phyloP scores from a whole-genome alignment of 2,888 invertebrate species.

The Andrena praecox region DNA sequence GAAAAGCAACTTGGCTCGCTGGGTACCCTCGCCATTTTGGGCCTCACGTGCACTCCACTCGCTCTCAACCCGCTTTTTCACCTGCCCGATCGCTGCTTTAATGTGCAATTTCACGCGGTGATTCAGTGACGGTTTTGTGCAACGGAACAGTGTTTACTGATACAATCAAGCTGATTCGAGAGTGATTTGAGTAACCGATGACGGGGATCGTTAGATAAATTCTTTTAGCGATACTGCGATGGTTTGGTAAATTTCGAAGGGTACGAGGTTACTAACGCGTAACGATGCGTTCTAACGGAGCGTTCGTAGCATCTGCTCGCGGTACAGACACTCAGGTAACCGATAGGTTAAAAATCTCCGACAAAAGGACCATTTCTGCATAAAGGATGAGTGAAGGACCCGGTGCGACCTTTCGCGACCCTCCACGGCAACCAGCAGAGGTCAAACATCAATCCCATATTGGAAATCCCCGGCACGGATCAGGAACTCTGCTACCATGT shows the following conservation, averaged over 20 bases:
- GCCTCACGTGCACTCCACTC: conserved; percentile 19
- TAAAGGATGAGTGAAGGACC: too few relatives aligned
- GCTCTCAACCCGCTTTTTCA: not conserved
- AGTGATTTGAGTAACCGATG: not conserved
- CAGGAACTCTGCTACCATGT: conserved; percentile 46
- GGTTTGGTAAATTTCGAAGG: too few relatives aligned
- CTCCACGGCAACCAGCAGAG: not conserved
- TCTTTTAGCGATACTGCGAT: too few relatives aligned
- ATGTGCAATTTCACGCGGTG: conserved; percentile 4
- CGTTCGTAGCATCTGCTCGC: not conserved
- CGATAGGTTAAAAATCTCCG: not conserved
- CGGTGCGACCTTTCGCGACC: not conserved
- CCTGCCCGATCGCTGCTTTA: not conserved
- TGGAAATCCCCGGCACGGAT: conserved; percentile 35
- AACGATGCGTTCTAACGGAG: not conserved
- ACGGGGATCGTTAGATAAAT: too few relatives aligned
- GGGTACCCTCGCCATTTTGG: not conserved
- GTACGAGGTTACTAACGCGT: too few relatives aligned
- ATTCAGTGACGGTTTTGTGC: not conserved
- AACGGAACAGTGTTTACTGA: not conserved
- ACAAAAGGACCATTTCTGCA: not conserved
- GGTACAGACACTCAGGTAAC: not conserved
- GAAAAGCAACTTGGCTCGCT: not conserved
- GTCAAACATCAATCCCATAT: conserved; percentile 44
- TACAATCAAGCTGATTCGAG: not conserved